Evolutionary conservation across 2,888 invertebrate species (phyloP).

Genomic region (Dryomyza anilis): DNA sequence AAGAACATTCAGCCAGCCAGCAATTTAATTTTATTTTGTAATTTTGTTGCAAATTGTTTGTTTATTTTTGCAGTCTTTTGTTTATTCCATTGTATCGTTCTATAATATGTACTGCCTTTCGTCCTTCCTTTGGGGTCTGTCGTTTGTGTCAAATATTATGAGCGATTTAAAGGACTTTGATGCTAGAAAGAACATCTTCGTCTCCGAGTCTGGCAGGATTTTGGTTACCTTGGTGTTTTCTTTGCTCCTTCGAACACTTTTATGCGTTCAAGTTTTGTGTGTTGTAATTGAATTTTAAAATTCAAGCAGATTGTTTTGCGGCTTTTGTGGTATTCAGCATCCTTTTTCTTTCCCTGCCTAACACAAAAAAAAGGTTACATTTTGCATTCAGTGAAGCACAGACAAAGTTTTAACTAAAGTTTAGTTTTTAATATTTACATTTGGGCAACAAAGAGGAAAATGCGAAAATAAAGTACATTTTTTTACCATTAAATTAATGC

Average conservation of each 20-base stretch:
- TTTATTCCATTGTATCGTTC: neutral
- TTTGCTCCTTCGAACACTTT: conserved; percentile 6
- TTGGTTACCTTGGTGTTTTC: neutral
- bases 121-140: neutral
- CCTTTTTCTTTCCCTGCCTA: neutral
- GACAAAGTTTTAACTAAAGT: neutral
- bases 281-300: conserved; percentile 10
- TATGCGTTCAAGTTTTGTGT: neutral
- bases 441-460: neutral
- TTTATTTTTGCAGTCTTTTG: too few species aligned
- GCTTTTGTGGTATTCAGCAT: neutral
- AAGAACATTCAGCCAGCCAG: neutral
- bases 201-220: neutral
- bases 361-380: neutral
- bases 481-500: neutral
- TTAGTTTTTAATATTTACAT: neutral
- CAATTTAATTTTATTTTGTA: conserved; percentile 16
- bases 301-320: conserved; percentile 3
- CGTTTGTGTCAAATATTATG: conserved; percentile 5
- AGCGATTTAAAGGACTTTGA: conserved; percentile 6
- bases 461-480: neutral
- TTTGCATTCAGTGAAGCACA: neutral
- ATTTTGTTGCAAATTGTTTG: conserved; percentile 22
- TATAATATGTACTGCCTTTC: neutral
- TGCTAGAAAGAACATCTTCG: neutral